Base-by-base conservation (phyloP, 2,888 invertebrate species). In the Celastrina argiolus region DNA sequence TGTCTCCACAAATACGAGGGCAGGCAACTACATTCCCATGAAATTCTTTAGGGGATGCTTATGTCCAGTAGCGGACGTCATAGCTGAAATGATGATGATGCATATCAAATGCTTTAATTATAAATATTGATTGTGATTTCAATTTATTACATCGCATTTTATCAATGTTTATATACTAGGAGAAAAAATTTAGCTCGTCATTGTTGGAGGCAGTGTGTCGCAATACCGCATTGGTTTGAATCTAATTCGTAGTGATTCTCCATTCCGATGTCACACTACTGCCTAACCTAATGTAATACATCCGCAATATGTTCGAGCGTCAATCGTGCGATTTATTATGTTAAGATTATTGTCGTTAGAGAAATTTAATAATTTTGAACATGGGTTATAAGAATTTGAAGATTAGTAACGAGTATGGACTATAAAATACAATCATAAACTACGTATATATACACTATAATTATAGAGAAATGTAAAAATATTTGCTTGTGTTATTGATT, bases 201-300 rank as follows among this genome's bases (percentile, higher is more conserved):
- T 51, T 8, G 51, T 5, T 22, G 22, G 22, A 12, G 22, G 51
- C 58, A 6, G 58, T 58, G 58, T 58, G 58, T 58, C 58, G 31
- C 28, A 58, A n/a, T 58, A 28, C 14, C 56, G 26, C 22, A 51
- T 51, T 22, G 51, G 51, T 51, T 51, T 51, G 51, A 51, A 51
- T 51, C 58, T 58, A 58, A 58, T 58, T 58, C 28, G 58, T n/a
- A 58, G 28, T 28, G 58, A 58, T 58, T 28, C 58, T 31, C 58
- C 28, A 58, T 58, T 58, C 31, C 28, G n/a, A 31, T 31, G 58
- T 58, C 31, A 58, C 58, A 58, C 51, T 12, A 22, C 22, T 12
- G 51, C 51, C 51, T 51, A 51, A 51, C n/a, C n/a, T n/a, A n/a
- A n/a, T 51, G 51, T 51, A 51, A 26, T 51, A 51, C 51, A 51